Evolutionary conservation across 1,140 invertebrate genomes (phyloP).

Genomic region (Eupristina koningsbergeri): DNA sequence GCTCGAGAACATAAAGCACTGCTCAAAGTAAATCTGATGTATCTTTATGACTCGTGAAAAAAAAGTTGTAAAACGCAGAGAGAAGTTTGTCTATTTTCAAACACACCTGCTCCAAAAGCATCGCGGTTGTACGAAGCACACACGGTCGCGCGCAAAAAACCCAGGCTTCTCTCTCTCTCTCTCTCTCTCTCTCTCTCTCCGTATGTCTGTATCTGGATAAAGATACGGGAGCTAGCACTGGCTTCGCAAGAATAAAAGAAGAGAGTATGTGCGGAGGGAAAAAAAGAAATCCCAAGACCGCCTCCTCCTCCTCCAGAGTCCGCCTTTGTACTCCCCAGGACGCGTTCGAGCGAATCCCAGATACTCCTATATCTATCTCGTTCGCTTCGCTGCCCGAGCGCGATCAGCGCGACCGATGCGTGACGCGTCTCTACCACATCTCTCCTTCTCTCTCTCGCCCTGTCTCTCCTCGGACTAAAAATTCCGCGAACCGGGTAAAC

Average conservation of each 20-base stretch:
- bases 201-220: not conserved
- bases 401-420: constrained; percentile 55
- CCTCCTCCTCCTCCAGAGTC: constrained; percentile 34
- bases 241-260: not conserved
- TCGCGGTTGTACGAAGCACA: not conserved
- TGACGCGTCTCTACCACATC: constrained; percentile 55
- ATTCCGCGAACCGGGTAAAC: constrained; percentile 62
- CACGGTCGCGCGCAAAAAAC: not conserved
- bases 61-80: not conserved
- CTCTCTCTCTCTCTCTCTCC: not conserved
- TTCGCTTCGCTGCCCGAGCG: constrained; percentile 1
- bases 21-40: not conserved
- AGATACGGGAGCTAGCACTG: not conserved
- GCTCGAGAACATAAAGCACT: no score
- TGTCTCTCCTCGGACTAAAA: constrained; percentile 50
- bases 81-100: constrained; percentile 7
- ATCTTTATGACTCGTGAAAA: not conserved
- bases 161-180: not conserved
- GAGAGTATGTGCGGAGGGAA: constrained; percentile 8
- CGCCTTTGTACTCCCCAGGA: constrained; percentile 28
- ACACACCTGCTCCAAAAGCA: not conserved
- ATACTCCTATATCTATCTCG: constrained; percentile 22
- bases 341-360: constrained; percentile 29
- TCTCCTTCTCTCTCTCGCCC: not conserved
- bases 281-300: constrained; percentile 46